These are phyloP conservation scores for Orestias chungarensis DNA, from an alignment of 2,797 vertebrate species.

Conservation along the genomic window DNA sequence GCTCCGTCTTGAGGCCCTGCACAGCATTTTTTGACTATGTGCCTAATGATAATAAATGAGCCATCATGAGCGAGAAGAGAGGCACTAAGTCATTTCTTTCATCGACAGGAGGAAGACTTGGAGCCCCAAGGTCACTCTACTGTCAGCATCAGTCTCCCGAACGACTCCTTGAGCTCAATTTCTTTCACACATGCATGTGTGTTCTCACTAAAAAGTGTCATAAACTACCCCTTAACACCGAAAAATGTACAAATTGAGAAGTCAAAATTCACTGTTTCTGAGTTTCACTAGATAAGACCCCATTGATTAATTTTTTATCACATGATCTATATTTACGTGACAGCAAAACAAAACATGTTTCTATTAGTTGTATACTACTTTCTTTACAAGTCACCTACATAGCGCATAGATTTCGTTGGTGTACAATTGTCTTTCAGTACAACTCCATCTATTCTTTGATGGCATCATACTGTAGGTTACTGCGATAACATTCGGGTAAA, in stretches of 20 bases:
- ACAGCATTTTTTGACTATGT: constrained; percentile 80
- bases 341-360: neutral
- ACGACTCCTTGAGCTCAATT: constrained; percentile 59
- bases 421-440: neutral
- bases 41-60: constrained; percentile 87
- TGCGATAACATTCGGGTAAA: neutral
- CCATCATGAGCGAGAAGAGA: constrained; percentile 81
- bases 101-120: constrained; percentile 76
- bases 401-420: neutral
- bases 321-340: too few species aligned
- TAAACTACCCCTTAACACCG: constrained; percentile 3
- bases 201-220: constrained; percentile 26
- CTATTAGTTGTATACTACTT: neutral
- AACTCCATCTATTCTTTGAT: neutral
- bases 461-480: neutral
- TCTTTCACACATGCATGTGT: constrained; percentile 26
- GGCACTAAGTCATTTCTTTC: constrained; percentile 84
- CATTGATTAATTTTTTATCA: neutral
- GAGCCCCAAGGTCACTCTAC: constrained; percentile 80
- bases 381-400: neutral
- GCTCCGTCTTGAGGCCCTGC: constrained; percentile 67
- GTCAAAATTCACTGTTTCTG: neutral
- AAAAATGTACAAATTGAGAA: constrained; percentile 8
- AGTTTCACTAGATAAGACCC: constrained; percentile 2
- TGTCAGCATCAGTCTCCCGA: constrained; percentile 82